Base-by-base conservation (phyloP, 35 echinoderm and acorn worm species). In the Hemicentrotus pulcherrimus region DNA sequence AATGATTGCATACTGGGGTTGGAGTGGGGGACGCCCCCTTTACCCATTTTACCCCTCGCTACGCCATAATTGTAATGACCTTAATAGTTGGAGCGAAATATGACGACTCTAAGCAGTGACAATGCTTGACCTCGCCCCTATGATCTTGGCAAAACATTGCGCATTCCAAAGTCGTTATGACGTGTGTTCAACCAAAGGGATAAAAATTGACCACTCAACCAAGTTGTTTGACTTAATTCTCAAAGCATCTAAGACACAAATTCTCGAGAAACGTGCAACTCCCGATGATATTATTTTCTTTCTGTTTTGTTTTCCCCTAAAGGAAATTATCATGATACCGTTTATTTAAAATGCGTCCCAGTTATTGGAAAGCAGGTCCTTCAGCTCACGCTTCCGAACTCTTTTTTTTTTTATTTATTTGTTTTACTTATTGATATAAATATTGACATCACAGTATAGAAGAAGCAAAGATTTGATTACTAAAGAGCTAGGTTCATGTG, bases 201-300 rank as follows among this genome's bases (percentile, higher is more conserved):
- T 78, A n/a, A 78, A 78, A n/a, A 78, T 78, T 78, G 65, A 8
- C n/a, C 65, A 78, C 65, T 78, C 65, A n/a, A 78, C 65, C 65
- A 78, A 1, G 65, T 78, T 78, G 65, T 24, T 78, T 78, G 0
- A 78, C 19, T 59, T 8, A 6, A 78, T 78, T n/a, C 65, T n/a
- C 65, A 28, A 22, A 28, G 65, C 65, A 70, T 70, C 0, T 18
- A 70, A 15, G 65, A 78, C 65, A 78, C 65, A 28, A 78, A 78
- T 78, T 4, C 50, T 28, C 65, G 22, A 28, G 18, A 78, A 78
- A 78, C 4, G 50, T 10, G 10, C 50, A 55, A 11, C 50, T 55
- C 50, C 50, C 50, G 5, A 55, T 55, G 6, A 55, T 55, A 55
- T 55, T 55, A 10, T 55, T 55, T 15, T 55, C 50, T 55, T 55